Conservation (phyloP, 2,113 vertebrate genomes). For the Upupa epops region DNA sequence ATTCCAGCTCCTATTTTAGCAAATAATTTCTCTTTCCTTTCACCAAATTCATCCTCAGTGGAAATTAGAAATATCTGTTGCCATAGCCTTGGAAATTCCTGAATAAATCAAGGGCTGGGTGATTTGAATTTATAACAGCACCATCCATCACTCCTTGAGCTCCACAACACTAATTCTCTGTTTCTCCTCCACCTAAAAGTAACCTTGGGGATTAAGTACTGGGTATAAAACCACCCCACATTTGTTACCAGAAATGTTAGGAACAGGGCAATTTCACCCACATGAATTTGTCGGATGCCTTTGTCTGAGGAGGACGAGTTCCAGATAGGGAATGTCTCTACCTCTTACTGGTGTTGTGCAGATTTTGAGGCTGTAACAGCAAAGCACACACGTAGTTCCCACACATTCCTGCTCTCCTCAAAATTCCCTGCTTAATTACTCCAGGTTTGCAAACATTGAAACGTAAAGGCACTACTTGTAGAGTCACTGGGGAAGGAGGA, state of each 20-base stretch:
- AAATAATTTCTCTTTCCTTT: constrained; percentile 53
- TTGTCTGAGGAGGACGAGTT: background rate
- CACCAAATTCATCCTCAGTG: constrained; percentile 55
- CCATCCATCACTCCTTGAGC: constrained; percentile 20
- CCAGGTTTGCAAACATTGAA: background rate
- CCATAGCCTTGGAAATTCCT: constrained; percentile 18
- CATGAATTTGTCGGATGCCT: background rate
- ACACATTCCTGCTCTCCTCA: background rate
- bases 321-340: fast-evolving
- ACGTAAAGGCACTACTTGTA: background rate
- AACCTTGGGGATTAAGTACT: constrained; percentile 3
- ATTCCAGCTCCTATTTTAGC: constrained; percentile 18
- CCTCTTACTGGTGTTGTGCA: background rate
- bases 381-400: background rate
- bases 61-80: constrained; percentile 48
- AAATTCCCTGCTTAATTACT: background rate
- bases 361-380: background rate
- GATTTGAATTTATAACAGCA: constrained; percentile 28
- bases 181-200: background rate
- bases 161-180: background rate
- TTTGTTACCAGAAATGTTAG: background rate
- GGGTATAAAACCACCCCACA: constrained; percentile 34
- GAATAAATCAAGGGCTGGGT: constrained; percentile 36
- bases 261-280: background rate
- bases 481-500: background rate